Conservation (phyloP, 2,888 invertebrate species). For the Ptychoptera albimana region DNA sequence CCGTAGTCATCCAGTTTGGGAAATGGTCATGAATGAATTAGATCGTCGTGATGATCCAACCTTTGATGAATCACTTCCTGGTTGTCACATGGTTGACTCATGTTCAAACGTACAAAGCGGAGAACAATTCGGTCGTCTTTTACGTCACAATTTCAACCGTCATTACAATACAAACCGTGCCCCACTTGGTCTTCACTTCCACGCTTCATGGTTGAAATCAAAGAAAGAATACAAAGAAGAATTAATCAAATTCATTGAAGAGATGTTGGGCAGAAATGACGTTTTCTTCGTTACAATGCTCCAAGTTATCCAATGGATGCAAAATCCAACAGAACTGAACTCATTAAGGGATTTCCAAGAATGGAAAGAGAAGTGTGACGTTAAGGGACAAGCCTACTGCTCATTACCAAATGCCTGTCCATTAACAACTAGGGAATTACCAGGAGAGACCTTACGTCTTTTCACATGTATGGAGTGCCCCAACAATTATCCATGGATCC, state of each 20-base stretch:
- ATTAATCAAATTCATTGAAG: slow-evolving; percentile 83
- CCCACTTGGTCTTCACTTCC: slow-evolving; percentile 83
- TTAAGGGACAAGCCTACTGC: slow-evolving; percentile 85
- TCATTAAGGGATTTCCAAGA: slow-evolving; percentile 80
- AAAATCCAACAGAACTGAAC: slow-evolving; percentile 77
- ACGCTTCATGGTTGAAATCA: slow-evolving; percentile 88
- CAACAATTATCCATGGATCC: slow-evolving; percentile 87
- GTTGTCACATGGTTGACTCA: slow-evolving; percentile 89
- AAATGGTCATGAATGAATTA: slow-evolving; percentile 91
- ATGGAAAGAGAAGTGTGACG: slow-evolving; percentile 92
- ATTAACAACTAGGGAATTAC: slow-evolving; percentile 73
- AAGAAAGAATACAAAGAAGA: slow-evolving; percentile 87
- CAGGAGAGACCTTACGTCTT: slow-evolving; percentile 79
- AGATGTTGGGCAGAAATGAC: slow-evolving; percentile 75
- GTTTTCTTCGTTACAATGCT: slow-evolving; percentile 87
- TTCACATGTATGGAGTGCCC: slow-evolving; percentile 95
- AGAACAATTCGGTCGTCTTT: slow-evolving; percentile 75
- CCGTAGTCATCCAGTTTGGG: slow-evolving; percentile 85
- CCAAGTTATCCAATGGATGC: slow-evolving; percentile 92
- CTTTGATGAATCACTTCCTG: slow-evolving; percentile 82
- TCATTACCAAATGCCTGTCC: slow-evolving; percentile 85
- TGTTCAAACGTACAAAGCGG: slow-evolving; percentile 85
- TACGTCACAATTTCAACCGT: slow-evolving; percentile 88
- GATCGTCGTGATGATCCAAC: slow-evolving; percentile 87
- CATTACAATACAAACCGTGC: slow-evolving; percentile 88